Conservation (phyloP, 2,888 invertebrate species). For the Ganaspis brasiliensis region DNA sequence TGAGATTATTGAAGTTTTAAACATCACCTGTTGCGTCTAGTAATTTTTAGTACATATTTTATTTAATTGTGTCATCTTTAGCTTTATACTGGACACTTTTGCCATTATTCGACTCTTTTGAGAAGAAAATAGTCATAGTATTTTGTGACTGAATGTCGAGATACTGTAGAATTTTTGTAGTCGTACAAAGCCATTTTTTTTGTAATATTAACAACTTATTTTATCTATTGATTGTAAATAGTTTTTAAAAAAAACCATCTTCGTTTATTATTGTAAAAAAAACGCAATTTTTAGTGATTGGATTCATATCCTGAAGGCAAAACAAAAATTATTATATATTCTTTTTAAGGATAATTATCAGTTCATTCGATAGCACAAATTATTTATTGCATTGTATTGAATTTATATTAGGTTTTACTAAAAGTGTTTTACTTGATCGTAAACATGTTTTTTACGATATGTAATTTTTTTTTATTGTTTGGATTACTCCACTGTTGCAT, state of each 20-base stretch:
- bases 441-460: conserved; percentile 41
- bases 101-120: conserved; percentile 7
- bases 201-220: conserved; percentile 1
- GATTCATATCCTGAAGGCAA: conserved; percentile 14
- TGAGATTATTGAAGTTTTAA: conserved; percentile 36
- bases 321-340: conserved; percentile 46
- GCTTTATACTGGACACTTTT: conserved; percentile 7
- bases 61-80: conserved; percentile 23
- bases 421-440: conserved; percentile 30
- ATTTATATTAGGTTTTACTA: conserved; percentile 32
- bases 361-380: conserved; percentile 31
- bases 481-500: conserved; percentile 42
- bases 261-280: not conserved
- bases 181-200: conserved; percentile 35
- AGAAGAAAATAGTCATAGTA: conserved; percentile 1
- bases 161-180: conserved; percentile 20
- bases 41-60: conserved; percentile 5
- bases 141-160: conserved; percentile 7
- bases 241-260: not conserved
- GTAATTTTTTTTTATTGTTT: conserved; percentile 24
- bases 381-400: conserved; percentile 32
- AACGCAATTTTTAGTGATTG: not conserved
- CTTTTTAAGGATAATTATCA: conserved; percentile 47
- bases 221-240: conserved; percentile 9
- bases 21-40: conserved; percentile 16